Percentiles rank a stretch among this genome's conserved stretches.
These are phyloP conservation scores for Ischnus inquisitorius DNA, from an alignment of 2,888 invertebrate genomes.

Conservation along the genomic window DNA sequence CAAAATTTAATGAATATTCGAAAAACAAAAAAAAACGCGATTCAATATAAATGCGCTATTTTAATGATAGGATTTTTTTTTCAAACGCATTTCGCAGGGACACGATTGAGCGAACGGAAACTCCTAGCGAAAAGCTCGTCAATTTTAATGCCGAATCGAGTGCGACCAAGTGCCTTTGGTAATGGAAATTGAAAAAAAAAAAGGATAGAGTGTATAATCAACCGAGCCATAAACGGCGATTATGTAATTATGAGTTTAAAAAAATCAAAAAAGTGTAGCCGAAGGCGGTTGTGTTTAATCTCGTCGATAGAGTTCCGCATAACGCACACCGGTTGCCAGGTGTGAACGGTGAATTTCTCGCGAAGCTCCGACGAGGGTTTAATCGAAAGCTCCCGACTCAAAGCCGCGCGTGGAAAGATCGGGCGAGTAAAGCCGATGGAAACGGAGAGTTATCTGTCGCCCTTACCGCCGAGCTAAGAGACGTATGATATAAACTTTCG, in stretches of 20 bases:
- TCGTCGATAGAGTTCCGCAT: neutral
- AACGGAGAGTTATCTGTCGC: conserved; percentile 1
- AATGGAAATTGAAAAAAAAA: conserved; percentile 6
- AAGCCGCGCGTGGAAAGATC: conserved; percentile 2
- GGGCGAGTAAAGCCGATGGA: conserved; percentile 1
- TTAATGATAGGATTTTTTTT: neutral
- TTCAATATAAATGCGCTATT: neutral
- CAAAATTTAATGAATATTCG: conserved; percentile 12
- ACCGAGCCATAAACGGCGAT: conserved; percentile 22
- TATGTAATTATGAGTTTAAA: neutral
- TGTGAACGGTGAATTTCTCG: neutral
- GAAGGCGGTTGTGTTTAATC: neutral
- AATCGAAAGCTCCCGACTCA: conserved; percentile 10
- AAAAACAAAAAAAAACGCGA: neutral
- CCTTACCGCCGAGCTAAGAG: neutral
- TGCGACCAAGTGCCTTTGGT: neutral
- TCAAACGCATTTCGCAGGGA: neutral
- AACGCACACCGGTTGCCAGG: neutral
- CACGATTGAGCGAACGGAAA: neutral
- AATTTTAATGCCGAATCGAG: conserved; percentile 21
- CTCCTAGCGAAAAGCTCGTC: conserved; percentile 1
- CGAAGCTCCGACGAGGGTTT: conserved; percentile 7
- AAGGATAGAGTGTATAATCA: neutral
- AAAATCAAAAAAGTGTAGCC: neutral
- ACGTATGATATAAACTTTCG: conserved; percentile 22